A percentile compares a stretch with the other conserved stretches of the same genome.
These are phyloP conservation scores for Diabrotica undecimpunctata DNA, from an alignment of 1,140 invertebrate genomes.

Conservation along the genomic window DNA sequence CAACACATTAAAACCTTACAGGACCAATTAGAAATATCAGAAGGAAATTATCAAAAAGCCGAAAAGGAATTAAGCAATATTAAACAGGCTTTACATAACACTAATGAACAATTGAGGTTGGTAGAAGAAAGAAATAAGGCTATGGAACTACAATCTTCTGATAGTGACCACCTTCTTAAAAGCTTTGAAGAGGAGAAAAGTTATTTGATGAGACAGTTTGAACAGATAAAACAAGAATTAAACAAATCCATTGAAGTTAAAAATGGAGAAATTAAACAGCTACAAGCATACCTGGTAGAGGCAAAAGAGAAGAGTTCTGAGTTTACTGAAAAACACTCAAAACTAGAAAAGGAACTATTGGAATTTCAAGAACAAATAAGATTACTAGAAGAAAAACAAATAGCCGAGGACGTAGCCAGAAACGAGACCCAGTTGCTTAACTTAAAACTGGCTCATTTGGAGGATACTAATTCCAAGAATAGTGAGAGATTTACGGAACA, in stretches of 20 bases:
- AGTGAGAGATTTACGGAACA: slow-evolving; percentile 24
- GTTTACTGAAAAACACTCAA: slow-evolving; percentile 18
- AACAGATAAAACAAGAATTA: slow-evolving; percentile 25
- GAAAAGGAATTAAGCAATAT: slow-evolving; percentile 23
- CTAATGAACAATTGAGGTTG: slow-evolving; percentile 8
- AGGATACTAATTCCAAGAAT: slow-evolving; percentile 31
- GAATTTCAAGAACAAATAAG: slow-evolving; percentile 24
- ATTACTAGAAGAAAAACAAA: slow-evolving; percentile 28
- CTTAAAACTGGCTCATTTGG: slow-evolving; percentile 32
- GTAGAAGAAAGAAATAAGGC: slow-evolving; percentile 25
- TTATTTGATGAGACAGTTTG: slow-evolving; percentile 22
- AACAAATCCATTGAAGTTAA: slow-evolving; percentile 26
- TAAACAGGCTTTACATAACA: neutral
- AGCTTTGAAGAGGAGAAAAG: slow-evolving; percentile 27
- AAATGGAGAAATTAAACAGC: slow-evolving; percentile 24
- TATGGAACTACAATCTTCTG: slow-evolving; percentile 41
- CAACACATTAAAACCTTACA: slow-evolving; percentile 40
- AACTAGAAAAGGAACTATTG: slow-evolving; percentile 19
- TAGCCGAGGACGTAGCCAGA: slow-evolving; percentile 43
- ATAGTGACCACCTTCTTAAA: slow-evolving; percentile 30
- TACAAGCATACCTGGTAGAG: slow-evolving; percentile 22
- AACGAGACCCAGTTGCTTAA: slow-evolving; percentile 30
- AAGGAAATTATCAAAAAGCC: slow-evolving; percentile 31
- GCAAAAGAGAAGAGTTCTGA: slow-evolving; percentile 23
- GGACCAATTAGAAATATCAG: slow-evolving; percentile 35